Conservation (phyloP, 1,140 invertebrate genomes). For the Penaeus chinensis region DNA sequence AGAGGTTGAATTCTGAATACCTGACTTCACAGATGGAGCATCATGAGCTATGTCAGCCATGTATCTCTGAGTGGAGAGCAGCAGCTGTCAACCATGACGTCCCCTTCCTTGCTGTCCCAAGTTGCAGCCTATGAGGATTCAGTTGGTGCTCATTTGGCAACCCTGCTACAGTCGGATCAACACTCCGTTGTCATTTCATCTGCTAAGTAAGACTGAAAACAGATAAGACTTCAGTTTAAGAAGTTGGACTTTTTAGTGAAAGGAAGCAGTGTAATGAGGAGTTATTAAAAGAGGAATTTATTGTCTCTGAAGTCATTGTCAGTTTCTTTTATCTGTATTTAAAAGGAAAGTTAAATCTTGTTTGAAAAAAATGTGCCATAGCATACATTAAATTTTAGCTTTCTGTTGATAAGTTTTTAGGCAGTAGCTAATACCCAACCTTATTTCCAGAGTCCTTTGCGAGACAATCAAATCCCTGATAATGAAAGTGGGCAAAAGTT, state of each 20-base stretch:
- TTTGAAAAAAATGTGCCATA: no score
- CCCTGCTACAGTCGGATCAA: constrained; percentile 88
- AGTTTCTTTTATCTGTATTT: no score
- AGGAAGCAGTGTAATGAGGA: no score
- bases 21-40: constrained; percentile 79
- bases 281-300: no score
- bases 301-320: no score
- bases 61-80: constrained; percentile 73
- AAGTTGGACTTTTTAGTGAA: no score
- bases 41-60: constrained; percentile 82
- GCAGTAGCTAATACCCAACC: constrained; percentile 1
- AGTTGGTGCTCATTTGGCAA: constrained; percentile 83
- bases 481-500: constrained; percentile 70
- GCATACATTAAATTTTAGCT: no score
- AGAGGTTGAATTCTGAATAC: no score
- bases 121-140: constrained; percentile 80
- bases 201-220: constrained; percentile 75
- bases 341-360: no score
- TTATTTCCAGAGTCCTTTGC: constrained; percentile 74
- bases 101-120: constrained; percentile 67
- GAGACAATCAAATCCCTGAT: constrained; percentile 86
- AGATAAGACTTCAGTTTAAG: no score
- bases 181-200: constrained; percentile 80
- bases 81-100: constrained; percentile 67
- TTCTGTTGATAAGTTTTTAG: background rate